Conservation (phyloP, 2,113 vertebrate genomes). For the Mustelus asterias region DNA sequence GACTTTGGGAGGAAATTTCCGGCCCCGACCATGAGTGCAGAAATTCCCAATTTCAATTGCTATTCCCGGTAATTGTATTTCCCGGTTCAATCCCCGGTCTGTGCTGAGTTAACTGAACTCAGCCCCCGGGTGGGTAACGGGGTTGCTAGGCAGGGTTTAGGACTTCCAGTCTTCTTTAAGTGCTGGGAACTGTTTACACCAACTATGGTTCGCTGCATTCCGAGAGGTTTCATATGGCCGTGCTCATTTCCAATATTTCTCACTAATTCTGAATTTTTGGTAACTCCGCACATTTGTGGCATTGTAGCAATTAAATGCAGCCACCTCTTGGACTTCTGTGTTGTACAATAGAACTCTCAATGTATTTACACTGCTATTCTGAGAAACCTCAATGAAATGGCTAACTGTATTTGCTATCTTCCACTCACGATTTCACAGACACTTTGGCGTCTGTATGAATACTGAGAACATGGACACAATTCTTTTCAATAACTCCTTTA, state of each 20-base stretch:
- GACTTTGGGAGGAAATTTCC: too few relatives aligned
- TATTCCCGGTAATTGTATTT: not conserved
- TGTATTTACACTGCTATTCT: not conserved
- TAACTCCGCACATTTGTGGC: not conserved
- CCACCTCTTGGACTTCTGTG: not conserved
- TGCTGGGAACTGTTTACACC: not conserved
- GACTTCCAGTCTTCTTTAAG: not conserved
- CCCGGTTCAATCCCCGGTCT: not conserved
- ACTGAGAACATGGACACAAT: not conserved
- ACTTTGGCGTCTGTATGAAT: slow-evolving; percentile 9
- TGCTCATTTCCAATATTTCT: not conserved
- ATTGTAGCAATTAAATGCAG: not conserved
- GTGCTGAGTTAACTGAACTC: not conserved
- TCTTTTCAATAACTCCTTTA: not conserved
- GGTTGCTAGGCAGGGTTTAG: not conserved
- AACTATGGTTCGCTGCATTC: not conserved
- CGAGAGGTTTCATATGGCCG: not conserved
- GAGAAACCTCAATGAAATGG: not conserved
- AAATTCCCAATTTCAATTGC: not conserved
- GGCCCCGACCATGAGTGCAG: not conserved
- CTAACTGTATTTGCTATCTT: not conserved
- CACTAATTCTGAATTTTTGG: not conserved
- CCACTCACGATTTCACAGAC: slow-evolving; percentile 14
- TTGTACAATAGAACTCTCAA: not conserved
- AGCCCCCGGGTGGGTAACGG: not conserved